Evolutionary conservation across 2,797 vertebrate genomes (phyloP).

Genomic region (Staurois parvus): DNA sequence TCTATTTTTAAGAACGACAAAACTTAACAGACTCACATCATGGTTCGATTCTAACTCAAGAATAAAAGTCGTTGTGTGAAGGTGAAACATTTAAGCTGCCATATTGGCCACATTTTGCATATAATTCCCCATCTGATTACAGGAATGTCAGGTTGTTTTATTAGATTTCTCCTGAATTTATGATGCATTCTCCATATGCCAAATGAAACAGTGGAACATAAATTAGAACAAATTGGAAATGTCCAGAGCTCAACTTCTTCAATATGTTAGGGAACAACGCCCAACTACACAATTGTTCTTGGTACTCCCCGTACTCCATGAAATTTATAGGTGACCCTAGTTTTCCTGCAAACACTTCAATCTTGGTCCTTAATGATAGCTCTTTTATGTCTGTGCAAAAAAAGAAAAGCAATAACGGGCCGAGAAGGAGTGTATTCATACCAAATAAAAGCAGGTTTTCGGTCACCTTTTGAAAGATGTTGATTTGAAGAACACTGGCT

Average conservation of each 20-base stretch:
- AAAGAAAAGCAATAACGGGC: conserved; percentile 47
- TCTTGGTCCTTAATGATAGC: conserved; percentile 52
- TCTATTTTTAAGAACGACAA: conserved; percentile 54
- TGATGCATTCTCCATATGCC: conserved; percentile 63
- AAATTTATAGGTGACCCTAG: conserved; percentile 59
- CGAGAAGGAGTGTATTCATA: conserved; percentile 43
- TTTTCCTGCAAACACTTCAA: conserved; percentile 53
- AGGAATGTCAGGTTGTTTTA: conserved; percentile 67
- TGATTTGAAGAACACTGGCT: conserved; percentile 43
- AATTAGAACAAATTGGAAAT: conserved; percentile 68
- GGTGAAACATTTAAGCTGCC: conserved; percentile 54
- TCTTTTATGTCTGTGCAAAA: conserved; percentile 54
- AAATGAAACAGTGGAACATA: conserved; percentile 63
- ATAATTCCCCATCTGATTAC: conserved; percentile 66
- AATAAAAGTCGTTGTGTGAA: conserved; percentile 50
- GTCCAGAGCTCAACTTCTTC: conserved; percentile 61
- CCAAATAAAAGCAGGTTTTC: conserved; percentile 43
- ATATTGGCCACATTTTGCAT: conserved; percentile 59
- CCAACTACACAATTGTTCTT: conserved; percentile 48
- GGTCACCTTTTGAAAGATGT: conserved; percentile 48
- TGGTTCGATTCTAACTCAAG: conserved; percentile 46
- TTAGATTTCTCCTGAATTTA: conserved; percentile 67
- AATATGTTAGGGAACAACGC: conserved; percentile 55
- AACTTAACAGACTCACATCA: conserved; percentile 54
- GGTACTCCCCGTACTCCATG: conserved; percentile 34